Conservation (phyloP, 1,140 invertebrate species). For the Tigriopus japonicus region DNA sequence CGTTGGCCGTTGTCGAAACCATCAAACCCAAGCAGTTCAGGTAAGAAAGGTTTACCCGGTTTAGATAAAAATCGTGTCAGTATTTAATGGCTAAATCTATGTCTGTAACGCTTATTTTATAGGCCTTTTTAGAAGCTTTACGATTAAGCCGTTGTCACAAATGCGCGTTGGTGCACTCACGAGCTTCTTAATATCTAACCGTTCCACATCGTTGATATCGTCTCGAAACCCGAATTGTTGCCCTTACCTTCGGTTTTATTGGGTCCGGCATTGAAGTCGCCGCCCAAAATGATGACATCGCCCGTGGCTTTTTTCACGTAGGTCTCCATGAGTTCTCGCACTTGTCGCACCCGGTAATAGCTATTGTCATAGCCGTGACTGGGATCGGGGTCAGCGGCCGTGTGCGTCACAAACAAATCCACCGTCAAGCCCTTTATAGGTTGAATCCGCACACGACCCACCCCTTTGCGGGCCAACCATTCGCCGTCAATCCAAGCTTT, state of each 20-base stretch:
- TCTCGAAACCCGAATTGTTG: background rate
- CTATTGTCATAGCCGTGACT: background rate
- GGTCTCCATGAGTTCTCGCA: background rate
- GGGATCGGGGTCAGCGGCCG: background rate
- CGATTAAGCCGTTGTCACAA: no score
- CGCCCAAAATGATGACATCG: slow-evolving; percentile 6
- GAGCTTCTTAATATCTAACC: no score
- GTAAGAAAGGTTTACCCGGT: no score
- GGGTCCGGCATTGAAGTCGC: slow-evolving; percentile 8
- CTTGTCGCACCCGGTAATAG: background rate
- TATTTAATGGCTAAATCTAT: no score
- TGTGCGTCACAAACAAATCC: slow-evolving; percentile 13
- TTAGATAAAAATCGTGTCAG: no score
- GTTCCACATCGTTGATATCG: no score
- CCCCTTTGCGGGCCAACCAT: background rate
- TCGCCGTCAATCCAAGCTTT: background rate
- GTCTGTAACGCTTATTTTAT: no score
- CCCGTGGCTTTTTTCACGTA: slow-evolving; percentile 3
- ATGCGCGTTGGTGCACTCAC: no score
- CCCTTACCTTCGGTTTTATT: background rate
- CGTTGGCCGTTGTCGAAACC: no score
- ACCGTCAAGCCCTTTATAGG: background rate
- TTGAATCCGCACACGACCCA: slow-evolving; percentile 6
- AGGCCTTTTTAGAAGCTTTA: no score
- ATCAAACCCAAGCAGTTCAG: no score